Evolutionary conservation across 2,113 vertebrate species (phyloP), one percentile per base, ranked within the genome.

Genomic region (rabbit (Oryctolagus cuniculus)): DNA sequence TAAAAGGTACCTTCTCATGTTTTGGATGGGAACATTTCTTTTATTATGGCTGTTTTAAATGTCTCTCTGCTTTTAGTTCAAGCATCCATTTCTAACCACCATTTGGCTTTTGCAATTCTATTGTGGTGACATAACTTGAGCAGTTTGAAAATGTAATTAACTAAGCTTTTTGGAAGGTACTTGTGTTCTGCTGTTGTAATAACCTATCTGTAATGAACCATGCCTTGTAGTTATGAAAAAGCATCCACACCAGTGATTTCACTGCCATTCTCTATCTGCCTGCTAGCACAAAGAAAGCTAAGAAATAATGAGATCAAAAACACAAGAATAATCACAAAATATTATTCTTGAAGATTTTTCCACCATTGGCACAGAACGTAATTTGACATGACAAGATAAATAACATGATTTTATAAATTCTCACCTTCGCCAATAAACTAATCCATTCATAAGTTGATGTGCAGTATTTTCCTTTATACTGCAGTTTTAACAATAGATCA

Each of bases 141-240:
- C 38, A 70, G 15, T 87, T 94, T 51, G 66, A 87, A 92, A 94
- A 44, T 90, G 34, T 58, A 77, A 95, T 93, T 94, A 96, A 74
- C 31, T 22, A 24, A 69, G 12, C 55, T 91, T 89, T 17, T 79
- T 61, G 34, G 70, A 84, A 83, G 34, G 25, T 87, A 11, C 17
- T 93, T 90, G 51, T 85, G 97, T 97, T 97, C 49, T 51, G 24
- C 92, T 79, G 53, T 74, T 81, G 83, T 97, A 98, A 98, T 97
- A 93, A 97, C 86, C 88, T 96, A 10, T 85, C 85, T 97, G 94
- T 97, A 97, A 97, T 97, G 96, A 98, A 91, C 93, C 73, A 1
- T 96, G 74, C n/a, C 85, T 89, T 96, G 69, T 87, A 82, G 80
- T 93, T 96, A 95, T 61, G 61, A 93, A 89, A 94, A 84, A 74